These are phyloP conservation scores for Spheniscus mendiculus DNA, from an alignment of 2,113 vertebrate genomes.

Conservation along the genomic window DNA sequence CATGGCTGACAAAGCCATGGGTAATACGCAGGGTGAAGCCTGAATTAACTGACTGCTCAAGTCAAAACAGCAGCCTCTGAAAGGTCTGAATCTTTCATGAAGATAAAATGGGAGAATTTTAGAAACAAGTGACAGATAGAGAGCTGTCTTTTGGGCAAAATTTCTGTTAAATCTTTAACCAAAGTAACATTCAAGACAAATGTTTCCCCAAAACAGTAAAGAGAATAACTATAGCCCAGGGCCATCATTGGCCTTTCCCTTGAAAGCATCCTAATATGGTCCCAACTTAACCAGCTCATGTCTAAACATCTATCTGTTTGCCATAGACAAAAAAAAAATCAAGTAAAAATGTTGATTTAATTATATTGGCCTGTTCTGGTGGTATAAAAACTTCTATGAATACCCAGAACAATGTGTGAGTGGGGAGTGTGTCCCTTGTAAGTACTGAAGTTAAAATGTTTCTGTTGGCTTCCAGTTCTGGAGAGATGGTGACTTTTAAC, in stretches of 20 bases:
- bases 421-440: neutral
- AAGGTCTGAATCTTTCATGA: neutral
- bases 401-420: neutral
- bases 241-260: neutral
- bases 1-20: neutral
- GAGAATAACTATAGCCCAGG: neutral
- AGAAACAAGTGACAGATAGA: neutral
- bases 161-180: neutral
- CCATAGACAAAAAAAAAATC: neutral
- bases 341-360: neutral
- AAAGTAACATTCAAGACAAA: neutral
- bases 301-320: neutral
- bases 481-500: neutral
- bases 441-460: neutral
- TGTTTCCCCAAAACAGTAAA: neutral
- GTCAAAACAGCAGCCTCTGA: neutral
- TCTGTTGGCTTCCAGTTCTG: conserved; percentile 19
- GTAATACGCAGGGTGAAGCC: neutral
- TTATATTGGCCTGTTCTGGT: neutral
- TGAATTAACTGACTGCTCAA: neutral
- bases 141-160: neutral
- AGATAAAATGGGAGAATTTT: neutral
- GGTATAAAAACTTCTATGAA: conserved; percentile 12
- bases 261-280: neutral
- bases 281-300: neutral